Evolutionary conservation across 2,888 invertebrate species (phyloP), one percentile per base, ranked within the genome.

Genomic region (Ischnura elegans): DNA sequence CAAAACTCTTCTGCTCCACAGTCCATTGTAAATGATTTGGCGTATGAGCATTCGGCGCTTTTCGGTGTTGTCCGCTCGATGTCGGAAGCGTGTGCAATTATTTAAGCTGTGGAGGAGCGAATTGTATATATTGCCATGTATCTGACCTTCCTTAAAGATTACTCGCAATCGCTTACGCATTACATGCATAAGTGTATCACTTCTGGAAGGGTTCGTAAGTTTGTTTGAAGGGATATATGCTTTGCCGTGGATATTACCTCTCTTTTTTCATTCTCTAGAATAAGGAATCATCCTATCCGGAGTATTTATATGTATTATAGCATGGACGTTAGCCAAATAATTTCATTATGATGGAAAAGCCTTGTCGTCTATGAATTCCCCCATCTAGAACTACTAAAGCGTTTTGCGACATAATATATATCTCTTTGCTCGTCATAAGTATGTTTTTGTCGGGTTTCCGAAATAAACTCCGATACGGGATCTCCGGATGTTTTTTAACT

Each of bases 381-480:
- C 76, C 76, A 8, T 16, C 13, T 0, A 29, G 76, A 16, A 10
- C 16, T 29, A 36, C 16, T 36, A 36, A 36, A 36, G 29, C n/a
- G 1, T 76, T 76, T 76, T 76, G 13, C 76, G 76, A 36, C 76
- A 76, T 29, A 76, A 76, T n/a, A 66, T n/a, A 66, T 76, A 76
- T 76, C 76, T 76, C 76, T 36, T 76, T 76, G 76, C 76, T 76
- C 76, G 10, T 76, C 76, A 25, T 76, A 36, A 36, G n/a, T n/a
- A 16, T 76, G 29, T 36, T 36, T 76, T 16, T 29, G 76, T 76
- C 36, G 76, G 76, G 16, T 76, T 76, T 76, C 76, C 16, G 36
- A n/a, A 76, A 76, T 76, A 76, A 76, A 76, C 76, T 76, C 76
- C 76, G 13, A 36, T 76, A 36, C 10, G 76, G 76, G 76, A 76